A percentile compares a stretch with the other conserved stretches of the same genome.
phyloP scores from a whole-genome alignment of 2,888 invertebrate genomes.

The Ommatoiulus sabulosus region DNA sequence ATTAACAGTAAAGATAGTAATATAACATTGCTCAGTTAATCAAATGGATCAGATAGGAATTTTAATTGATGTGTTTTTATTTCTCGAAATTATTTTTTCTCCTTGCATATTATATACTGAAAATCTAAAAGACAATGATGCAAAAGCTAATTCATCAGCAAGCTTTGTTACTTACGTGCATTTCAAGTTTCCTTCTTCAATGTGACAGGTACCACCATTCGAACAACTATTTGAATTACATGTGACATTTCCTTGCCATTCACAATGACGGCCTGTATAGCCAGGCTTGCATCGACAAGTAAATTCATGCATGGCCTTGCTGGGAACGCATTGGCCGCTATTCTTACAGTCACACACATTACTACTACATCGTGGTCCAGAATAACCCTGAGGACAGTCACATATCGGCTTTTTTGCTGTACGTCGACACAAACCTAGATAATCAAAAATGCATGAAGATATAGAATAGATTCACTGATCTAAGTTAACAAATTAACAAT shows the following conservation, averaged over 20 bases:
- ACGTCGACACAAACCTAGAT: slow-evolving; percentile 65
- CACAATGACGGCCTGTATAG: slow-evolving; percentile 61
- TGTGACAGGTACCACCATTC: slow-evolving; percentile 74
- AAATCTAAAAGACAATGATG: too few species aligned
- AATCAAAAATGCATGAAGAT: slow-evolving; percentile 45
- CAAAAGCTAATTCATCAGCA: background rate
- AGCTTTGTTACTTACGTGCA: slow-evolving; percentile 67
- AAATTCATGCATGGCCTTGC: slow-evolving; percentile 52
- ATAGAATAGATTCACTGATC: too few species aligned
- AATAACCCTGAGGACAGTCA: slow-evolving; percentile 69
- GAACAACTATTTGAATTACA: slow-evolving; percentile 69
- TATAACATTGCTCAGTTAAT: too few species aligned
- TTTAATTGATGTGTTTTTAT: too few species aligned
- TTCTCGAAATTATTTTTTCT: too few species aligned
- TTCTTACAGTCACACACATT: slow-evolving; percentile 70
- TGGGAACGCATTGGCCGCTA: slow-evolving; percentile 58
- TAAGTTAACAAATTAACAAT: too few species aligned
- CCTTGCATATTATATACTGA: too few species aligned
- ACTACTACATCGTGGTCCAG: slow-evolving; percentile 71
- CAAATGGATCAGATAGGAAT: too few species aligned
- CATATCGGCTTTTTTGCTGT: slow-evolving; percentile 68
- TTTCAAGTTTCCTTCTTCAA: slow-evolving; percentile 70
- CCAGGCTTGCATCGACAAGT: slow-evolving; percentile 61
- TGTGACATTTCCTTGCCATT: slow-evolving; percentile 54
- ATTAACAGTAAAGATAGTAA: too few species aligned